Base-by-base conservation (phyloP, 2,797 vertebrate genomes). In the Rhabdophis nuchalis region DNA sequence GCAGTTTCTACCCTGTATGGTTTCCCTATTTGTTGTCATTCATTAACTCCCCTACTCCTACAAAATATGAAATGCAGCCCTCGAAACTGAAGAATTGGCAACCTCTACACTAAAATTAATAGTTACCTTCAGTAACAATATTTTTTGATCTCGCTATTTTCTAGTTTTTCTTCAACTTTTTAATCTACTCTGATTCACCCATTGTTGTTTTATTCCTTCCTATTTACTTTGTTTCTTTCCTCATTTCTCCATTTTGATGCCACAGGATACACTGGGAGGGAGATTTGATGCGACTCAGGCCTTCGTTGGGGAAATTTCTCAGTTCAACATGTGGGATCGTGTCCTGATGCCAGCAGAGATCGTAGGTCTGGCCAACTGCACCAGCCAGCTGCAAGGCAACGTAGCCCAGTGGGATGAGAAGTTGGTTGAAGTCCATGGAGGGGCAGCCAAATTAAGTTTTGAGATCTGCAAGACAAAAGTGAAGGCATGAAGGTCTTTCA, bases 251-350 rank as follows among this genome's bases (percentile, higher is more conserved):
- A 36, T 92, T 82, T 5, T 41, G 29, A 64, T 68, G 27, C 32
- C 60, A 27, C 92, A 99, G 99, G 99, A 99, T 93, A 98, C 98
- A 0, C 93, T 99, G 72, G 99, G 99, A 0, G 99, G 99, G 0
- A 98, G 98, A 14, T 99, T 99, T 52, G 99, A 99, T 0, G 99
- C 99, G 89, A 99, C 99, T 0, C 99, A 99, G 96, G 99, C 99
- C 68, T 98, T 99, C 18, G 99, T 99, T 0, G 99, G 99, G 23
- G 99, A 99, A 96, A 97, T 99, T 72, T 98, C 99, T 0, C 98
- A 99, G 96, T 99, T 99, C 95, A 98, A 98, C 60, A 96, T 99
- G 95, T 99, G 99, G 99, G 99, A 99, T 96, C 98, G 98, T 7
- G 97, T 98, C 94, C 96, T 99, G 97, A 98, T 98, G 0, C 98